Evolutionary conservation across 1,140 invertebrate species (phyloP).

Genomic region (Scaptodrosophila lebanonensis): DNA sequence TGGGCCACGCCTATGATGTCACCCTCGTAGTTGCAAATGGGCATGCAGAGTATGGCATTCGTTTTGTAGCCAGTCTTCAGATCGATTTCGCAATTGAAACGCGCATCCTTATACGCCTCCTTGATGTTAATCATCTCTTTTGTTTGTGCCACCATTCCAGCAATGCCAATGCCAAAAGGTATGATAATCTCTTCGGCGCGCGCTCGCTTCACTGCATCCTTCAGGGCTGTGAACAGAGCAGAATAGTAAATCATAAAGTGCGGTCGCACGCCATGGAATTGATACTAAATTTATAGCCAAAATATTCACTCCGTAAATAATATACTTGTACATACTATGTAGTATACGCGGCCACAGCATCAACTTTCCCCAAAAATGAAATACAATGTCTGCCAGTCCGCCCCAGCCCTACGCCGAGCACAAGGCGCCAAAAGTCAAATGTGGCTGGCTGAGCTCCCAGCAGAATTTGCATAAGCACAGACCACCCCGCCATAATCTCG

Average conservation of each 20-base stretch:
- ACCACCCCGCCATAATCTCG: too few relatives aligned
- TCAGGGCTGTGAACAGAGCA: conserved; percentile 79
- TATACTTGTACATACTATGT: too few relatives aligned
- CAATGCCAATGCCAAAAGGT: conserved; percentile 93
- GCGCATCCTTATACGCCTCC: conserved; percentile 89
- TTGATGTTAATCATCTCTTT: conserved; percentile 93
- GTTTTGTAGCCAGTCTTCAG: conserved; percentile 95
- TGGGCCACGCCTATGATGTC: conserved; percentile 98
- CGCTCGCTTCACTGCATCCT: conserved; percentile 85
- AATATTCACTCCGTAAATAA: conserved; percentile 66
- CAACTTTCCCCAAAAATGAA: too few relatives aligned
- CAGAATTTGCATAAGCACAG: conserved; percentile 41
- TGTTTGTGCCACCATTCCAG: conserved; percentile 90
- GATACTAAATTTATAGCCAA: conserved; percentile 63
- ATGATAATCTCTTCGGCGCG: conserved; percentile 89
- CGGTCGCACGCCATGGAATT: conserved; percentile 24
- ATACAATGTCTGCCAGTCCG: conserved; percentile 37
- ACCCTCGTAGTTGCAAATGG: conserved; percentile 96
- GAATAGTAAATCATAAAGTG: conserved; percentile 44
- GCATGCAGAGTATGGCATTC: conserved; percentile 93
- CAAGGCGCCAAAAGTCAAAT: conserved; percentile 61
- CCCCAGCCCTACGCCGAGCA: conserved; percentile 24
- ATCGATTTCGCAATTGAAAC: conserved; percentile 95
- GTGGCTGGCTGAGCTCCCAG: conserved; percentile 2
- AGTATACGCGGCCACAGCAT: too few relatives aligned